Evolutionary conservation across 2,113 vertebrate species (phyloP).

Genomic region (Barnardius zonarius): DNA sequence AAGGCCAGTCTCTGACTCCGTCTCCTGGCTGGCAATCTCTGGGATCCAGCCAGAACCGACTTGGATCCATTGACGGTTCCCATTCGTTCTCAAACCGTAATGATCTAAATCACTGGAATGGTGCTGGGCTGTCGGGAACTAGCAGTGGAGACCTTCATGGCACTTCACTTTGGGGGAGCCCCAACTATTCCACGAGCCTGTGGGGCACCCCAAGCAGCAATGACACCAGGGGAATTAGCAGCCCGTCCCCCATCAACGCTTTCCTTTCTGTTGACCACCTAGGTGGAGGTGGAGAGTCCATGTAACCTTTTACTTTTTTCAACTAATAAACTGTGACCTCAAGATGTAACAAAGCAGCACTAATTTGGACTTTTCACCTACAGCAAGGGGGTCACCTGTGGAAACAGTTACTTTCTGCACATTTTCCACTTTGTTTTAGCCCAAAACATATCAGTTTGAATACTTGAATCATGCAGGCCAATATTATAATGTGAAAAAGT

Average conservation of each 20-base stretch:
- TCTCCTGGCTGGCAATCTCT: constrained; percentile 94
- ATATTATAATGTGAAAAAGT: constrained; percentile 99
- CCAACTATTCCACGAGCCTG: constrained; percentile 97
- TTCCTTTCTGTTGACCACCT: constrained; percentile 99
- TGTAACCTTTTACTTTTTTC: constrained; percentile 82
- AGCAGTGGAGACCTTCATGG: constrained; percentile 88
- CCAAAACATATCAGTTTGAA: constrained; percentile 99
- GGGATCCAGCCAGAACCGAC: constrained; percentile 90
- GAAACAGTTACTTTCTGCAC: constrained; percentile 97
- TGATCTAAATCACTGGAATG: constrained; percentile 95
- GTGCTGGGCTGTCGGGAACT: constrained; percentile 85
- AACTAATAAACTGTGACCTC: constrained; percentile 88
- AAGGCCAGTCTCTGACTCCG: constrained; percentile 97
- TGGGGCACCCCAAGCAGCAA: constrained; percentile 89
- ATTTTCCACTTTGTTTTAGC: constrained; percentile 99
- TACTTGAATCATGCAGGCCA: constrained; percentile 99
- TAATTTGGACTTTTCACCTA: constrained; percentile 88
- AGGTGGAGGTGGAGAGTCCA: constrained; percentile 90
- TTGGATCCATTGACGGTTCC: constrained; percentile 86
- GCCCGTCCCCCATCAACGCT: constrained; percentile 92
- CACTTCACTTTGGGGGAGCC: constrained; percentile 95
- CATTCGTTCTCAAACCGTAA: constrained; percentile 91
- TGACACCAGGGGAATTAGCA: constrained; percentile 89
- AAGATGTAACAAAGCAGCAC: constrained; percentile 85
- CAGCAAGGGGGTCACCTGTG: constrained; percentile 90